These are phyloP conservation scores for Astropecten irregularis DNA, from an alignment of 53 echinoderm and acorn worm species.

Conservation along the genomic window DNA sequence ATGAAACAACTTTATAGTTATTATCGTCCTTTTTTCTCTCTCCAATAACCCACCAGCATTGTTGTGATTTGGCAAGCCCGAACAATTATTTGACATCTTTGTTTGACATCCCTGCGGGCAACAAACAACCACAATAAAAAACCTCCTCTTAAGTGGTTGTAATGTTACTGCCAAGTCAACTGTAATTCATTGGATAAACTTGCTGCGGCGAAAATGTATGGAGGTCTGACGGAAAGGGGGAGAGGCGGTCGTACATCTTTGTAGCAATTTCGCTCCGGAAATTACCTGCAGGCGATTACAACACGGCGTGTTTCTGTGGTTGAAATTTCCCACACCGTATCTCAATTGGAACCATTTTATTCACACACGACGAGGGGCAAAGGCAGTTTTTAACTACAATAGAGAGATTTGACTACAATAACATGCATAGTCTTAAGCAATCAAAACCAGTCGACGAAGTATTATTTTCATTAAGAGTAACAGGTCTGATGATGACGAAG, in stretches of 20 bases:
- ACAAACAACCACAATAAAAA: no score
- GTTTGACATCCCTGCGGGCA: neutral
- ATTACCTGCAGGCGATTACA: neutral
- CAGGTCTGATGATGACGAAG: no score
- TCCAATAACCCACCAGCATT: neutral
- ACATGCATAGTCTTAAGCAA: no score
- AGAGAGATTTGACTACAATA: no score
- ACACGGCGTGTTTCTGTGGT: neutral
- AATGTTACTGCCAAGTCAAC: slow-evolving; percentile 36
- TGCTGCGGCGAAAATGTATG: neutral
- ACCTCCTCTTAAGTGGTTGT: slow-evolving; percentile 25
- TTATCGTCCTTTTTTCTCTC: no score
- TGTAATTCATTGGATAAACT: slow-evolving; percentile 24
- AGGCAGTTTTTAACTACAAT: no score
- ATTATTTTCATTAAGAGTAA: no score
- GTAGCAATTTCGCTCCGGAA: neutral
- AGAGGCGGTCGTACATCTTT: neutral
- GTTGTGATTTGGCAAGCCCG: slow-evolving; percentile 24
- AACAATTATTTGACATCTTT: neutral
- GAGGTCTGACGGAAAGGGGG: no score
- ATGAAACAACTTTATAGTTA: no score
- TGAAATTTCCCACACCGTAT: neutral
- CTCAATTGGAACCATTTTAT: neutral
- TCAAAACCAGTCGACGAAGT: no score
- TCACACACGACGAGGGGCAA: neutral